A percentile compares a stretch with the other conserved stretches of the same genome.
Evolutionary conservation across 2,113 vertebrate genomes (phyloP).

Genomic region (Grammomys dolichurus): DNA sequence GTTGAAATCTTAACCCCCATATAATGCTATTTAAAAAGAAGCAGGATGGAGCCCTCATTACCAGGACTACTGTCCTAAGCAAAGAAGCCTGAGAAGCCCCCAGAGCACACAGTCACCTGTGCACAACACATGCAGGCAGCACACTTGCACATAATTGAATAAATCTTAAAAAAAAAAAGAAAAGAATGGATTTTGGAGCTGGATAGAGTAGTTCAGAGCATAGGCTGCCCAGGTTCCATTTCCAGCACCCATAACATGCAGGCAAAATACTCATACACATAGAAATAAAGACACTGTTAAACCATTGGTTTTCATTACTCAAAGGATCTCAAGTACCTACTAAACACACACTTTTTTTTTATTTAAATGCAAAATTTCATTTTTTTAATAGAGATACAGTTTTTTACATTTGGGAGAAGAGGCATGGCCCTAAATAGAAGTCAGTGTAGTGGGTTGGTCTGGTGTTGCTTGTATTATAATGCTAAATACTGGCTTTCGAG

Average conservation of each 20-base stretch:
- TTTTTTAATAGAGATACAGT: not conserved
- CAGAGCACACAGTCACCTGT: too few relatives aligned
- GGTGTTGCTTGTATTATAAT: too few relatives aligned
- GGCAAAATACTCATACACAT: not conserved
- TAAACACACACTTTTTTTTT: slow-evolving; percentile 12
- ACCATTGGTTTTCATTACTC: not conserved
- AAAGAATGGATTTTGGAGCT: too few relatives aligned
- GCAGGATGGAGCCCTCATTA: too few relatives aligned
- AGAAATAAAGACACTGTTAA: not conserved
- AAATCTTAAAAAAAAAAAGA: too few relatives aligned
- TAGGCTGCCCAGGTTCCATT: not conserved
- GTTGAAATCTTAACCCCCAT: too few relatives aligned
- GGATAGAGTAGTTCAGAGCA: not conserved
- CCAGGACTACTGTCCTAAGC: too few relatives aligned
- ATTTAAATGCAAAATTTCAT: slow-evolving; percentile 45
- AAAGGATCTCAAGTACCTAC: slow-evolving; percentile 35
- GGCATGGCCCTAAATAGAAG: not conserved
- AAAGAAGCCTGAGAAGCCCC: too few relatives aligned
- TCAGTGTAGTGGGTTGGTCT: not conserved
- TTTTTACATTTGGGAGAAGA: not conserved
- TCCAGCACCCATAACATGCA: not conserved
- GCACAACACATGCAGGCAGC: too few relatives aligned
- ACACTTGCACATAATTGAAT: too few relatives aligned
- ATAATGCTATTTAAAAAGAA: too few relatives aligned
- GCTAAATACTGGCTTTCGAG: too few relatives aligned